Conservation (phyloP, 2,888 invertebrate genomes). For the Hoplodrina blanda region DNA sequence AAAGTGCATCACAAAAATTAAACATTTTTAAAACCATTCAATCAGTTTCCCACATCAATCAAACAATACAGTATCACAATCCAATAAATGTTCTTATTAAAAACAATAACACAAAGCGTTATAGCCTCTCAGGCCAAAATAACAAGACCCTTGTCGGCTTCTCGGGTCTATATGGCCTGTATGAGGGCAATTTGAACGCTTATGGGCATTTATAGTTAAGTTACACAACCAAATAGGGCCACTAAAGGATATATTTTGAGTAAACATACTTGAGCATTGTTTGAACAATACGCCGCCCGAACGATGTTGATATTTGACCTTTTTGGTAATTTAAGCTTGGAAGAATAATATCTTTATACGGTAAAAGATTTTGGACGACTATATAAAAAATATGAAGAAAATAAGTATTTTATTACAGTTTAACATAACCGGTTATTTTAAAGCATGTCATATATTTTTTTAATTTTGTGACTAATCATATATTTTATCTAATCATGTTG, state of each 20-base stretch:
- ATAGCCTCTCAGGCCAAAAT: conserved; percentile 67
- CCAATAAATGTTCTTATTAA: conserved; percentile 80
- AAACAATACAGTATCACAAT: conserved; percentile 73
- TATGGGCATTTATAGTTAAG: conserved; percentile 79
- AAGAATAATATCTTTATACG: conserved; percentile 34
- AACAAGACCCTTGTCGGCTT: conserved; percentile 77
- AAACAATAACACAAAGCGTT: conserved; percentile 82
- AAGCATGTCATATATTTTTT: not conserved
- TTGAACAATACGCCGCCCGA: conserved; percentile 68
- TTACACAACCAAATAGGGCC: conserved; percentile 76
- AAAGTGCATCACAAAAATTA: conserved; percentile 16
- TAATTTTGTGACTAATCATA: conserved; percentile 13
- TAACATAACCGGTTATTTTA: conserved; percentile 28
- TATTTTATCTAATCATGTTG: conserved; percentile 19
- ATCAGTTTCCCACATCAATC: conserved; percentile 85
- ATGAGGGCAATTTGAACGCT: conserved; percentile 80
- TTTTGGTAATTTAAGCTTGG: conserved; percentile 24
- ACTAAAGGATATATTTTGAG: conserved; percentile 85
- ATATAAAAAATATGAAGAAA: not conserved
- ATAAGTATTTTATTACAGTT: conserved; percentile 10
- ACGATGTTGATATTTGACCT: conserved; percentile 75
- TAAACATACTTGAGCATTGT: conserved; percentile 86
- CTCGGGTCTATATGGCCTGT: conserved; percentile 67
- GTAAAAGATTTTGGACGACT: not conserved
- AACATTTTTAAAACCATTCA: conserved; percentile 20